These are phyloP conservation scores for Drosophila santomea DNA, from an alignment of 1,140 invertebrate genomes.

Conservation along the genomic window DNA sequence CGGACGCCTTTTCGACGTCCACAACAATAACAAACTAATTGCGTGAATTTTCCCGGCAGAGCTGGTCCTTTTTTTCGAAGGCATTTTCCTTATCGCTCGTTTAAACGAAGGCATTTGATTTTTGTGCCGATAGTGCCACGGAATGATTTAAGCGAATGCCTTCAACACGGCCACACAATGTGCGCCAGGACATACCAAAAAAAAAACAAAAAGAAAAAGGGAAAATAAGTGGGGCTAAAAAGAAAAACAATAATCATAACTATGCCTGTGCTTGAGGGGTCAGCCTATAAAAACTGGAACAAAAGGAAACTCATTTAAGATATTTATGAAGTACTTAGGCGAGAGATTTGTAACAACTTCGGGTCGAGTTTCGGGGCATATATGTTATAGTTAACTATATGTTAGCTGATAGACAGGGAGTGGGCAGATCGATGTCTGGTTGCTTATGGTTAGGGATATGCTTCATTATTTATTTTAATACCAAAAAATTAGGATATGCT, in stretches of 20 bases:
- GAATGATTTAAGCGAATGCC: constrained; percentile 71
- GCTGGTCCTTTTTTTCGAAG: constrained; percentile 37
- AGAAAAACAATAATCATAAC: constrained; percentile 70
- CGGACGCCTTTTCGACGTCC: constrained; percentile 79
- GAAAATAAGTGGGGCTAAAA: background rate
- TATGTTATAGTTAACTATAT: background rate
- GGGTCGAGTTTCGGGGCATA: background rate
- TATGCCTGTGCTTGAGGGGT: constrained; percentile 28
- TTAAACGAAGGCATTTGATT: constrained; percentile 83
- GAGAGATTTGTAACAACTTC: constrained; percentile 59
- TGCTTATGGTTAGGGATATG: background rate
- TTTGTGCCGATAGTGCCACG: constrained; percentile 78
- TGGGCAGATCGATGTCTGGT: background rate
- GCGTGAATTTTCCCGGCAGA: constrained; percentile 66
- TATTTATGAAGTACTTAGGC: constrained; percentile 76
- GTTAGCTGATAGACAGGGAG: background rate
- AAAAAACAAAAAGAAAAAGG: background rate
- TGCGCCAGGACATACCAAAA: background rate
- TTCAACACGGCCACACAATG: constrained; percentile 27
- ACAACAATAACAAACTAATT: constrained; percentile 70
- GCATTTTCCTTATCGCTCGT: constrained; percentile 70
- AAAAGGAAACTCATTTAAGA: constrained; percentile 74
- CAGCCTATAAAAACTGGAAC: constrained; percentile 63
- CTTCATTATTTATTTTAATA: too few relatives aligned
- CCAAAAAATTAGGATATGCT: too few relatives aligned